Percentiles rank a stretch among this genome's conserved stretches.
Evolutionary conservation across 2,113 vertebrate genomes (phyloP).

Genomic region (Leiothrix lutea): DNA sequence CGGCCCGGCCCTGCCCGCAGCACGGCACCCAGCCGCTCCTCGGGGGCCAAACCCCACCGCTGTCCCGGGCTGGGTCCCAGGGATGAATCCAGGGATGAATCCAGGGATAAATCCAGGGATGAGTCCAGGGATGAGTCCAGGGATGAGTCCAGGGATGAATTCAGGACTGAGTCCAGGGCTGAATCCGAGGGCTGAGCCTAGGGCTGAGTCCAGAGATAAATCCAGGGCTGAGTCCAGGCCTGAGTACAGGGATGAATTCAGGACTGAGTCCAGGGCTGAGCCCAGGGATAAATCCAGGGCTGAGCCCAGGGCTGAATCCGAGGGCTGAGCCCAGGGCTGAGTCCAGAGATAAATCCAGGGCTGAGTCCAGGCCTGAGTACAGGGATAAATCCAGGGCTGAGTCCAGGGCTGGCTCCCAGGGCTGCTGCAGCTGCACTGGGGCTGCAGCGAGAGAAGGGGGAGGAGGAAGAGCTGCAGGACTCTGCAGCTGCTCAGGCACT

Average conservation of each 20-base stretch:
- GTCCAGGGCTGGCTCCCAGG: background rate
- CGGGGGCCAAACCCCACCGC: fast-evolving
- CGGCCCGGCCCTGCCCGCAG: background rate
- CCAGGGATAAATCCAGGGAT: background rate
- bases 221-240: background rate
- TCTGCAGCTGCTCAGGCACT: fast-evolving
- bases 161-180: too few species aligned
- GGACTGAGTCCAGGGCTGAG: too few species aligned
- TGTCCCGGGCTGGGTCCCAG: too few species aligned
- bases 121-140: background rate
- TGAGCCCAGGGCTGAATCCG: background rate
- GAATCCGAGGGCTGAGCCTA: background rate
- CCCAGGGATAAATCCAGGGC: too few species aligned
- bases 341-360: background rate
- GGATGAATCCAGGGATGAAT: background rate
- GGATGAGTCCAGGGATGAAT: too few species aligned
- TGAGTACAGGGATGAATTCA: background rate
- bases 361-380: background rate
- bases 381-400: background rate
- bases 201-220: too few species aligned
- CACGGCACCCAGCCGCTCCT: background rate
- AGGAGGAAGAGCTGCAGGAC: fast-evolving
- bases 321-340: background rate
- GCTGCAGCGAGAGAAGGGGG: background rate
- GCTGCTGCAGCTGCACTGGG: background rate